Evolutionary conservation across 2,888 invertebrate genomes (phyloP).

Genomic region (Meandrusa payeni): DNA sequence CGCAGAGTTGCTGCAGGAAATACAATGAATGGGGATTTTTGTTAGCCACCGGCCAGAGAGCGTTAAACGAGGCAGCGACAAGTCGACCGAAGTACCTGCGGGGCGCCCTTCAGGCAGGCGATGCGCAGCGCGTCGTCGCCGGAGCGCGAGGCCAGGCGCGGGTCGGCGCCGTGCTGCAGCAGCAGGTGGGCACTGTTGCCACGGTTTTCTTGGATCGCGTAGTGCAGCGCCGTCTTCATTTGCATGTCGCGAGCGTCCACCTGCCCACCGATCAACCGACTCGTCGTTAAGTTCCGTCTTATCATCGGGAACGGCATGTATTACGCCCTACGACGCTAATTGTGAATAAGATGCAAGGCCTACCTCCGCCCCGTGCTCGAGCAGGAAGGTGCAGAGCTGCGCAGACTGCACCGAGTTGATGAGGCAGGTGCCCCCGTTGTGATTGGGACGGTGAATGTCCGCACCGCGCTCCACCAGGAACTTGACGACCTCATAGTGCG

Average conservation of each 20-base stretch:
- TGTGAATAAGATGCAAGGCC: no score
- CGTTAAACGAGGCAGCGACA: no score
- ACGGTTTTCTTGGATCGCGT: slow-evolving; percentile 92
- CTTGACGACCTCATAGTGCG: slow-evolving; percentile 84
- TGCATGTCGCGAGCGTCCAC: slow-evolving; percentile 94
- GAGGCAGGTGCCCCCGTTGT: slow-evolving; percentile 95
- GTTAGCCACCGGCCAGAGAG: no score
- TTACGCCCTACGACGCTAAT: no score
- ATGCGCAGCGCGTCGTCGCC: slow-evolving; percentile 95
- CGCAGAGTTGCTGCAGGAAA: no score
- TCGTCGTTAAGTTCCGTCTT: no score
- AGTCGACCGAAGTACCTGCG: no score
- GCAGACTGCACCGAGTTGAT: slow-evolving; percentile 96
- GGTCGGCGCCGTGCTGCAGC: slow-evolving; percentile 89
- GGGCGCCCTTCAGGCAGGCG: slow-evolving; percentile 87
- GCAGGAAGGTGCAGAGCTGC: slow-evolving; percentile 88
- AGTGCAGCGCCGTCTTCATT: slow-evolving; percentile 94
- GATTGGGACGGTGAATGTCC: slow-evolving; percentile 91
- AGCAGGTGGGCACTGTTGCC: slow-evolving; percentile 91
- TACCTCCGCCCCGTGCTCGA: slow-evolving; percentile 85
- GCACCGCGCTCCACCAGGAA: slow-evolving; percentile 89
- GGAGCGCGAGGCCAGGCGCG: slow-evolving; percentile 86
- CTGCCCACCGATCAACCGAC: no score
- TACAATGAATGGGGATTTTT: no score
- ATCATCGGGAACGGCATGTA: no score